A percentile compares a stretch with the other conserved stretches of the same genome.
Evolutionary conservation across 2,113 vertebrate genomes (phyloP).

Genomic region (Oxygymnocypris stewartii): DNA sequence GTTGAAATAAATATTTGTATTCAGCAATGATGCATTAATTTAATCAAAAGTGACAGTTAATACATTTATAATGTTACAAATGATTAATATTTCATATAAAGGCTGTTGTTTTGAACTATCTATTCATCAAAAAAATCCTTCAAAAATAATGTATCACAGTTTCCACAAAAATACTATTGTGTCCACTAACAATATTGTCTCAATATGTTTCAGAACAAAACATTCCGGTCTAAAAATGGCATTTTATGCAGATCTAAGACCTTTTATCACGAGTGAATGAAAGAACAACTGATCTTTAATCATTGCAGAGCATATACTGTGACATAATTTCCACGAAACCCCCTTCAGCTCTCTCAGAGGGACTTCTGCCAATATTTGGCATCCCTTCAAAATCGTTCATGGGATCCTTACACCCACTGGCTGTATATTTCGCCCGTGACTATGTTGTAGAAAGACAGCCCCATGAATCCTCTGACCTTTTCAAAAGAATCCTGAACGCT

Average conservation of each 20-base stretch:
- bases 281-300: not conserved
- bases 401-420: constrained; percentile 12
- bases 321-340: not conserved
- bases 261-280: not conserved
- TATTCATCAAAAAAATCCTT: not conserved
- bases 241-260: not conserved
- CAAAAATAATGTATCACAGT: not conserved
- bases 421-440: constrained; percentile 26
- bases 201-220: not conserved
- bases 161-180: not conserved
- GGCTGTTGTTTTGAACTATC: not conserved
- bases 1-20: not conserved
- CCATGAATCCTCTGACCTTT: constrained; percentile 68
- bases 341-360: constrained; percentile 9
- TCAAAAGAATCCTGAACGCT: constrained; percentile 64
- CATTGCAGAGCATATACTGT: not conserved
- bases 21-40: not conserved
- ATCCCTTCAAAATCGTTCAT: constrained; percentile 23
- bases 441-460: constrained; percentile 51
- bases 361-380: not conserved
- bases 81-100: not conserved
- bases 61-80: too few relatives aligned
- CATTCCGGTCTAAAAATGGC: not conserved
- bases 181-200: not conserved
- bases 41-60: too few relatives aligned